phyloP scores from a whole-genome alignment of 2,113 vertebrate genomes.

The Xenopus laevis region DNA sequence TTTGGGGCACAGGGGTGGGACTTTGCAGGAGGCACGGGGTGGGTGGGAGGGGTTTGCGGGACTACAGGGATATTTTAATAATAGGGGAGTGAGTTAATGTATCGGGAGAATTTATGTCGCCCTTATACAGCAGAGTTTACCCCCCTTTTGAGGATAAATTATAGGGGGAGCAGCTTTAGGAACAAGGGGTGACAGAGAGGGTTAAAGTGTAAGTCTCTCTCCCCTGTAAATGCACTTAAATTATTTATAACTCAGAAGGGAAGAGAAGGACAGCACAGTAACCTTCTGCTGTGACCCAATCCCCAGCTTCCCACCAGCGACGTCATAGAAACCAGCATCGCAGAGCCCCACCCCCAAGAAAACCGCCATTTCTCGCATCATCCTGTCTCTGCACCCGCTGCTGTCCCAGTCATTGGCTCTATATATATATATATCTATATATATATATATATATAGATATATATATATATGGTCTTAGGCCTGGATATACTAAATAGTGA shows the following conservation, averaged over 20 bases:
- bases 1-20: conserved; percentile 24
- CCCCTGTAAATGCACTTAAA: conserved; percentile 43
- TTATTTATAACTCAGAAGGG: conserved; percentile 41
- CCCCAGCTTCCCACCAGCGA: neutral
- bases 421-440: too few species aligned
- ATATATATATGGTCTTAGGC: too few species aligned
- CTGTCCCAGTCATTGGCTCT: too few species aligned
- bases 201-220: conserved; percentile 29
- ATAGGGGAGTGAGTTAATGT: neutral
- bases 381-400: too few species aligned
- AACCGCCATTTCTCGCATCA: too few species aligned
- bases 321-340: neutral
- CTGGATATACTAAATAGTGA: too few species aligned
- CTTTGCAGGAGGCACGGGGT: conserved; percentile 10
- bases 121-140: neutral
- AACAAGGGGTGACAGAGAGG: neutral
- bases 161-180: neutral
- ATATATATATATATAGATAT: too few species aligned
- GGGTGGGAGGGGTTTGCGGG: neutral
- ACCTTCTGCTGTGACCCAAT: conserved; percentile 4
- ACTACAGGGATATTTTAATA: conserved; percentile 16
- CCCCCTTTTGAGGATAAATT: too few species aligned
- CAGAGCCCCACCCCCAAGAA: neutral
- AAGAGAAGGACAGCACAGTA: conserved; percentile 27
- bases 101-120: neutral